phyloP scores from a whole-genome alignment of 1,140 invertebrate genomes.

The Arion vulgaris region DNA sequence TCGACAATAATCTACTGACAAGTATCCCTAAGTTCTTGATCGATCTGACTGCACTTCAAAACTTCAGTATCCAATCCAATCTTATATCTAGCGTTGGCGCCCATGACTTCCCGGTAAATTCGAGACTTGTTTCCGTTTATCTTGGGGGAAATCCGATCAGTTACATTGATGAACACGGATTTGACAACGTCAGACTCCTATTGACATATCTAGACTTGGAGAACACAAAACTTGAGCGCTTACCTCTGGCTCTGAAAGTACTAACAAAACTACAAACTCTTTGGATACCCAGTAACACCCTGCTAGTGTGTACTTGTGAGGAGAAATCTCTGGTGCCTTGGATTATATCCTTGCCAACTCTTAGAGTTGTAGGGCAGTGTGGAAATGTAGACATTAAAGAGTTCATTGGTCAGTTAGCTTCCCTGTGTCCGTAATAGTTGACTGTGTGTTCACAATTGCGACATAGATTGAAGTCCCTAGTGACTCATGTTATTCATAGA shows the following conservation, averaged over 20 bases:
- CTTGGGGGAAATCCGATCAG: background rate
- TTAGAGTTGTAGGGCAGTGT: background rate
- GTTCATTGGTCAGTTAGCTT: background rate
- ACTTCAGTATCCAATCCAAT: background rate
- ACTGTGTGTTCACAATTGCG: no score
- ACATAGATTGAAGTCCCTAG: no score
- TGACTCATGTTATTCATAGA: no score
- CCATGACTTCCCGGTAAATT: background rate
- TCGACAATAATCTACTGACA: background rate
- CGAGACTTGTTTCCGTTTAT: background rate
- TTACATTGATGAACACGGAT: background rate
- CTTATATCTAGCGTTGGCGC: background rate
- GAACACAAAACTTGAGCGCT: background rate
- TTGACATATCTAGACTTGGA: background rate
- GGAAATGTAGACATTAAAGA: background rate
- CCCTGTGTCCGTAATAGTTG: background rate
- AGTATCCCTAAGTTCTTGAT: background rate
- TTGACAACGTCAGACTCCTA: background rate
- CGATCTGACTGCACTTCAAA: background rate
- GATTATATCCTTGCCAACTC: background rate
- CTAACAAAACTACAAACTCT: background rate
- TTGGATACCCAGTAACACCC: background rate
- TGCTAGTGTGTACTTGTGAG: background rate
- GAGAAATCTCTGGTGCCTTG: background rate
- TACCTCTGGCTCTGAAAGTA: background rate